Base-by-base conservation (phyloP, 23 tunicate species). In the Trididemnum miniatum region DNA sequence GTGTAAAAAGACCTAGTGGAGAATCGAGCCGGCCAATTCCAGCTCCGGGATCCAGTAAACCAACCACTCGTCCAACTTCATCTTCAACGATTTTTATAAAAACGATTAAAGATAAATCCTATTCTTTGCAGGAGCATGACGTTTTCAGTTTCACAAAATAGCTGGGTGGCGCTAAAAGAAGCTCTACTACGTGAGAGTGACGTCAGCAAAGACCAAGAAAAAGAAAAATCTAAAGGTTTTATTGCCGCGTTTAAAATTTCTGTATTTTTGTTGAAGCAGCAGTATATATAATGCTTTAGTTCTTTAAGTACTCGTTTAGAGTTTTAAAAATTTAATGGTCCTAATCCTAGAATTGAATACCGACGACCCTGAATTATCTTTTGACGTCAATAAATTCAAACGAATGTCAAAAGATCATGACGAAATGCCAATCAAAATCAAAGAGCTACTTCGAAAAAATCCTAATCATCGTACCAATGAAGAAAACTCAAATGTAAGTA, bases 131-230 rank as follows among this genome's bases (percentile, higher is more conserved):
- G 97, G 83, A 87, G 88, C 39, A 57, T 92, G 82, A 82, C 85
- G 9, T 82, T 69, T 71, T 86, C 97, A 0, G 91, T 87, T n/a
- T 84, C 97, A 1, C 91, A 92, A 78, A 87, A 92, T 82, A 82
- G 74, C 76, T 92, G 97, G 97, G 91, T 92, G 76, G 97, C 97
- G 52, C 50, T 92, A 57, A 92, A 92, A 71, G 97, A 92, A 60
- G 87, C 91, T 29, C 59, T 92, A 71, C 69, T 92, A 57, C 91
- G 97, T 31, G 97, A 92, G 33, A 82, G 87, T 71, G 92, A 87
- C 89, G 92, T 83, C 79, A 92, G 89, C 78, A 83, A 87, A 51
- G 89, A 87, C 0, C 91, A 86, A 79, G 83, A 92, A 66, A 92
- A 83, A 23, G 84, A 83, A 38, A 92, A 92, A 74, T 74, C 79